Base-by-base conservation (phyloP, 2,888 invertebrate species). In the Metopia argyrocephala region DNA sequence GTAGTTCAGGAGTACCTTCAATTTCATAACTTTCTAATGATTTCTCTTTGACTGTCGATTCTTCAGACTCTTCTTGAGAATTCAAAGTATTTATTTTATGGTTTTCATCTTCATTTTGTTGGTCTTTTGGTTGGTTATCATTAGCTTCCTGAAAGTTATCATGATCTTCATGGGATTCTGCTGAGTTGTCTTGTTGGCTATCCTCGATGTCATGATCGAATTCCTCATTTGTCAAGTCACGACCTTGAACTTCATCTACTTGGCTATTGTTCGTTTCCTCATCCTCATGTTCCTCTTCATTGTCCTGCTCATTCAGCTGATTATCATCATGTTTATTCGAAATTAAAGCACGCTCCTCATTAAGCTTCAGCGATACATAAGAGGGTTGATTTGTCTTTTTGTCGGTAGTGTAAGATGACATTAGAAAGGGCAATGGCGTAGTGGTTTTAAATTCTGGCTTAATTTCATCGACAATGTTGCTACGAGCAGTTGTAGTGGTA, bases 321-420 rank as follows among this genome's bases (percentile, higher is more conserved):
- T 71, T 59, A n/a, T 82, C 78, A 5, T 48, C 69, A 5, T 54
- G 52, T 25, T 79, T 82, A 65, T 86, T 85, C 15, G 84, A 78
- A 21, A 83, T 83, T 74, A 87, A 83, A 21, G 85, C 84, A 12
- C 86, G 85, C 79, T 89, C 89, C 46, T 89, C 89, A 78, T 88
- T 87, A 48, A 88, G 79, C 74, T 89, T 87, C 57, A 89, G 83
- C 61, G 89, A 89, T 61, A 86, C 86, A 61, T 88, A 86, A 38
- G 89, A 89, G n/a, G 89, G 87, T 73, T 88, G 89, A 61, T 84
- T 83, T 12, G 82, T 79, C 70, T 86, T 87, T 83, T 88, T 89
- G 62, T 84, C 83, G 28, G 88, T 76, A 45, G 84, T 82, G 31
- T 85, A 88, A 68, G 89, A 89, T 28, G 89, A 87, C 83, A 89